Evolutionary conservation across 2,888 invertebrate species (phyloP), one percentile per base, ranked within the genome.

Genomic region (Patella caerulea): DNA sequence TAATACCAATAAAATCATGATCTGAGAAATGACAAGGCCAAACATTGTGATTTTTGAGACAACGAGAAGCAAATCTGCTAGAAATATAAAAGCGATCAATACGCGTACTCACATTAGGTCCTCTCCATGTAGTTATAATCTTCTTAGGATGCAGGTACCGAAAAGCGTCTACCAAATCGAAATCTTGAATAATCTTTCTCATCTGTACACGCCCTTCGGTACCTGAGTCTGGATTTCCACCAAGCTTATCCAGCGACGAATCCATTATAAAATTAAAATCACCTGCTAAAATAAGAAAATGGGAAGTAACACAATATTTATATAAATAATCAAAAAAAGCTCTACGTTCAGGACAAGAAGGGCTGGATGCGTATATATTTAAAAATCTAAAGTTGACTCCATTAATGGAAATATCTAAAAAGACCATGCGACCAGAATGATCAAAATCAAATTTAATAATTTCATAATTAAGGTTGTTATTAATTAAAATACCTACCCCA

Each of bases 181-280:
- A 76, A 53, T 79, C 74, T 15, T 78, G 70, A 55, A 73, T 72
- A 29, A 81, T 70, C 1, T 24, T 15, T 56, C 72, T 76, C 52
- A 79, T 77, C 34, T 65, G 72, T 45, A 75, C 71, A 29, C 75
- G 78, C 1, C 78, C 79, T 24, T 45, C 56, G 5, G 70, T 70
- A 24, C 78, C 76, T 52, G 70, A 54, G 24, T 78, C 65, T 29
- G 65, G 34, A 56, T 75, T 74, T 19, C 79, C 79, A 19, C 81
- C 79, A 17, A 79, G 14, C 73, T 78, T 79, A 59, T 81, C 77
- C 1, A 79, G 34, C 2, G 45, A 29, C 12, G 76, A 52, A 71
- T 79, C 75, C 24, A 72, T 73, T 55, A 81, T 75, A 71, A 72
- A 81, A 72, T 81, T 81, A 72, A 77, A 81, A 71, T 81, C 81